These are phyloP conservation scores for Spodoptera picta DNA, from an alignment of 2,888 invertebrate genomes.

Conservation along the genomic window DNA sequence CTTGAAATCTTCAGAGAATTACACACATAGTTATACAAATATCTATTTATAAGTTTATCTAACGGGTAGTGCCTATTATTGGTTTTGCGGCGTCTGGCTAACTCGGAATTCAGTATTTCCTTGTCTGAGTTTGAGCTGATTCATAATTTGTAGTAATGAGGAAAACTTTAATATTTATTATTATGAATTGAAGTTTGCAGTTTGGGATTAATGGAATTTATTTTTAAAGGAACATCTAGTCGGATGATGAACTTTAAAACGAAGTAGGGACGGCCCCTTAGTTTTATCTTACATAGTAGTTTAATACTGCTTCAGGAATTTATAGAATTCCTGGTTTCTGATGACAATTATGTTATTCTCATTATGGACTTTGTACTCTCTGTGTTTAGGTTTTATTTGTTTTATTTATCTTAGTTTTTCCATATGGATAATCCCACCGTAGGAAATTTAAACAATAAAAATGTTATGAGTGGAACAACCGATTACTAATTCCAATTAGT, in stretches of 20 bases:
- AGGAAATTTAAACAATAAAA: too few species aligned
- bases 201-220: conserved; percentile 7
- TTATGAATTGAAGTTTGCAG: conserved; percentile 1
- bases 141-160: conserved; percentile 6
- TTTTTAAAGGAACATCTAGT: background rate
- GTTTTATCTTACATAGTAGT: background rate
- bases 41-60: background rate
- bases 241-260: background rate
- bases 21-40: background rate
- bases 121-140: conserved; percentile 14
- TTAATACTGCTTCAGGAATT: too few species aligned
- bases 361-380: too few species aligned
- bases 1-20: background rate
- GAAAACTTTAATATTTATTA: conserved; percentile 11
- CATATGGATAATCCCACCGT: too few species aligned
- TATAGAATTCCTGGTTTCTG: too few species aligned
- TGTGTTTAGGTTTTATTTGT: too few species aligned
- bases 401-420: too few species aligned
- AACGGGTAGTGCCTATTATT: background rate
- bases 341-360: too few species aligned
- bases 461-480: too few species aligned
- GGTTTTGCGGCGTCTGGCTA: background rate
- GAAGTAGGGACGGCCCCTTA: conserved; percentile 7
- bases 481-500: too few species aligned
- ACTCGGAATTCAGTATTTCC: conserved; percentile 12